Base-by-base conservation (phyloP, 2,888 invertebrate genomes). In the Drosophila conformis region DNA sequence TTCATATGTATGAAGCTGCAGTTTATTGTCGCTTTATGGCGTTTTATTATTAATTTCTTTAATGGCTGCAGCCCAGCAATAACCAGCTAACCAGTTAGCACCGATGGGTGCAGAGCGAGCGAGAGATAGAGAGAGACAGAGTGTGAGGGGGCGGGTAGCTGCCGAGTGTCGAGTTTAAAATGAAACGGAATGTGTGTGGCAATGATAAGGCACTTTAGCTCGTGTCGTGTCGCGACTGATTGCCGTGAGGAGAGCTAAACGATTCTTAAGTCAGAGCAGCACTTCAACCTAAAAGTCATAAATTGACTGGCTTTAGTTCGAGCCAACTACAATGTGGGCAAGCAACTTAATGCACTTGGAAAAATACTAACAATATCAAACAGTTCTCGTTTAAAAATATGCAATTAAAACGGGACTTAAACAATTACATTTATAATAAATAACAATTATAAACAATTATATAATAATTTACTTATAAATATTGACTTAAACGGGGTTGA, bases 21-120 rank as follows among this genome's bases (percentile, higher is more conserved):
- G 78, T 83, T 85, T 83, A 85, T 86, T 83, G 84, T 76, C 81
- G 72, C 83, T 85, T 85, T 77, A 88, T 79, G 73, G 81, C 83
- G 76, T 86, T 85, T 85, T 85, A 86, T 89, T 88, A 81, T 89
- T 88, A 81, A 89, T 88, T 88, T 83, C 78, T 68, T 79, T 73
- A 79, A 77, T 75, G 69, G 66, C 63, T 33, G 59, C 64, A 56
- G 49, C 42, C 35, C 70, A 48, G 42, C 60, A 38, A 36, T 36
- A 57, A 54, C 51, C 54, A 71, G 72, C 52, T 64, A 69, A 57
- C 62, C 53, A 67, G 68, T 68, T 68, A 40, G 38, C 48, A 27
- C 27, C 4, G 13, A 49, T 25, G 27, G 27, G n/a, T 35, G 31
- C 15, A 13, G 36, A 11, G 40, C 60, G 35, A 4, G 11, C 4